Percentiles rank a stretch among this genome's conserved stretches.
Evolutionary conservation across 2,797 vertebrate species (phyloP).

Genomic region (Thalassophryne amazonica): DNA sequence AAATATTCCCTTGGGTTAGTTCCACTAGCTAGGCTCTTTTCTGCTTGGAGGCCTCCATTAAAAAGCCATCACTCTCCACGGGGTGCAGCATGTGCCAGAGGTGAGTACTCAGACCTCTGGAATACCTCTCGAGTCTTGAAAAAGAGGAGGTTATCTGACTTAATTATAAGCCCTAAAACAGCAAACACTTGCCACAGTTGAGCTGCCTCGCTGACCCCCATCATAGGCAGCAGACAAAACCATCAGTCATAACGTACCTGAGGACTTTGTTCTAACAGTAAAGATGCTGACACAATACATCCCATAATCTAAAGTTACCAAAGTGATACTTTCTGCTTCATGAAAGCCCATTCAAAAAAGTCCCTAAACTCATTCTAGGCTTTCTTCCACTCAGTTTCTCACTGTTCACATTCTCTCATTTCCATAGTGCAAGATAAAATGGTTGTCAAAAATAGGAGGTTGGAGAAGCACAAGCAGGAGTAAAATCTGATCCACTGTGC

Average conservation of each 20-base stretch:
- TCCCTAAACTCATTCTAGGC: conserved; percentile 10
- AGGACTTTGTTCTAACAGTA: conserved; percentile 25
- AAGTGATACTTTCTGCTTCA: conserved; percentile 7
- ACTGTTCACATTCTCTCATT: conserved; percentile 16
- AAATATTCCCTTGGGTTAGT: conserved; percentile 55
- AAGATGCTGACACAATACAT: conserved; percentile 30
- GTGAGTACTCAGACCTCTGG: conserved; percentile 34
- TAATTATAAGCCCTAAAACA: conserved; percentile 63
- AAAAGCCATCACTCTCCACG: conserved; percentile 63
- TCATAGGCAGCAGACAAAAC: conserved; percentile 53
- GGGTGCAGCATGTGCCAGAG: conserved; percentile 41
- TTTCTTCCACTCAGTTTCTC: conserved; percentile 23
- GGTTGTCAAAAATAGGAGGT: conserved; percentile 43
- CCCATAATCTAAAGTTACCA: conserved; percentile 6
- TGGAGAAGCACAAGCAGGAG: conserved; percentile 5
- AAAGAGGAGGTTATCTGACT: conserved; percentile 44
- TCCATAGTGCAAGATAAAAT: conserved; percentile 34
- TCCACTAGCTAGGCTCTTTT: conserved; percentile 20
- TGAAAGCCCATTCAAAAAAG: conserved; percentile 22
- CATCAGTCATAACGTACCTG: conserved; percentile 37
- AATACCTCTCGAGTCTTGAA: conserved; percentile 22
- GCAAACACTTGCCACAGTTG: conserved; percentile 53
- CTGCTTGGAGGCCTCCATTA: conserved; percentile 51
- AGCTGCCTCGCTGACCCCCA: conserved; percentile 31
- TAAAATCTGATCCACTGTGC: conserved; percentile 54